Base-by-base conservation (phyloP, 2,888 invertebrate species). In the Plebejus anna region DNA sequence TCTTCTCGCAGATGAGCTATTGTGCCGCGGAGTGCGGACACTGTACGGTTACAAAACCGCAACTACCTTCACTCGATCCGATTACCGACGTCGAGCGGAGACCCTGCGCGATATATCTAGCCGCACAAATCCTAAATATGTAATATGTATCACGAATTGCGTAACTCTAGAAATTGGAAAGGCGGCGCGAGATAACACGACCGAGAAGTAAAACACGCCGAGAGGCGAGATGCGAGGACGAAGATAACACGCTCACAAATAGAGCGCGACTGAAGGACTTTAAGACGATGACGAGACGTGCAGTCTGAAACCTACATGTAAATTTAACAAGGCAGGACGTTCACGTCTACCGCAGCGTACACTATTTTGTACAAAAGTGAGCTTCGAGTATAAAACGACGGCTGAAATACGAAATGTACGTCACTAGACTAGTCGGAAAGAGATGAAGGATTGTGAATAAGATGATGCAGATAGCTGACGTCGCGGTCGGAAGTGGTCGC, bases 161-260 rank as follows among this genome's bases (percentile, higher is more conserved):
- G 32, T 66, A 66, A 66, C 66, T 13, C 66, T 36, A 66, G 66
- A 66, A 66, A 66, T 66, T 66, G 66, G 66, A 66, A 66, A 66
- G 66, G 66, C 61, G 9, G 11, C 1, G 32, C 66, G 66, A 66
- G 66, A 66, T 66, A 66, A 66, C 32, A 66, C 16, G 66, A 66
- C 32, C 61, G 61, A 61, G 61, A 61, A 28, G 22, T 28, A 28
- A 22, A 61, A 28, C 4, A 11, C 7, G 55, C 55, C 55, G 9
- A 61, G 61, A 61, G 11, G 7, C 22, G 61, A 61, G 61, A 61
- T 28, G 7, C 22, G 61, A 61, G 61, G 36, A 66, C 66, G 66
- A 66, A 66, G 66, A 66, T 66, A 66, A 66, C 38, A 5, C 5
- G 32, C 32, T 32, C 9, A 32, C 66, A 13, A 66, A 61, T 61